Evolutionary conservation across 2,113 vertebrate genomes (phyloP).

Genomic region (Pachypanchax playfairii): DNA sequence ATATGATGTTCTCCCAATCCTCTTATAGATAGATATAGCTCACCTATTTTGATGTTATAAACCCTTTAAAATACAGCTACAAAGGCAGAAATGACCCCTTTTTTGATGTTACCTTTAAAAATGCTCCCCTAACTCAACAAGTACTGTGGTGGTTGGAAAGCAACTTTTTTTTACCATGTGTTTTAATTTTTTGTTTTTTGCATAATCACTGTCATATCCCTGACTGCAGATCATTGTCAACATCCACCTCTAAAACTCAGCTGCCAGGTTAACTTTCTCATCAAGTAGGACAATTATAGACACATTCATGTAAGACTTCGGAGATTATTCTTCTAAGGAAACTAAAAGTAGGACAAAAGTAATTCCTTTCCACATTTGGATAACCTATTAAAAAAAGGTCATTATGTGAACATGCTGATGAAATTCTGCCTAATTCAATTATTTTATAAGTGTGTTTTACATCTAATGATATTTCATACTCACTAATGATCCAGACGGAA

Average conservation of each 20-base stretch:
- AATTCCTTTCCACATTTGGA: conserved; percentile 60
- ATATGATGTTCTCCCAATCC: no score
- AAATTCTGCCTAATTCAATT: conserved; percentile 35
- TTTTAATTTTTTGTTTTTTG: no score
- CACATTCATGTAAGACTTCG: conserved; percentile 25
- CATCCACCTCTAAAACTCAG: neutral
- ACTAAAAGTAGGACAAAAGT: conserved; percentile 54
- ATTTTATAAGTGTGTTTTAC: conserved; percentile 27
- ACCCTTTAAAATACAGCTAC: no score
- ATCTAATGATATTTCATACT: conserved; percentile 8
- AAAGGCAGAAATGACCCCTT: no score
- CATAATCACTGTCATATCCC: no score
- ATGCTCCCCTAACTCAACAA: no score
- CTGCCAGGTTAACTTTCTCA: conserved; percentile 26
- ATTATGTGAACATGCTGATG: conserved; percentile 17
- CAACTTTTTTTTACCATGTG: no score
- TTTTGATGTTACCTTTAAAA: no score
- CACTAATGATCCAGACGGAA: conserved; percentile 5
- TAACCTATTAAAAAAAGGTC: conserved; percentile 56
- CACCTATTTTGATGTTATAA: no score
- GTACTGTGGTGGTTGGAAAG: no score
- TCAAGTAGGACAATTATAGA: conserved; percentile 37
- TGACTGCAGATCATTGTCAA: no score
- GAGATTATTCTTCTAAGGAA: conserved; percentile 29
- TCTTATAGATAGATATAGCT: no score